Base-by-base conservation (phyloP, 2,888 invertebrate species). In the Drosophila vallismaia region DNA sequence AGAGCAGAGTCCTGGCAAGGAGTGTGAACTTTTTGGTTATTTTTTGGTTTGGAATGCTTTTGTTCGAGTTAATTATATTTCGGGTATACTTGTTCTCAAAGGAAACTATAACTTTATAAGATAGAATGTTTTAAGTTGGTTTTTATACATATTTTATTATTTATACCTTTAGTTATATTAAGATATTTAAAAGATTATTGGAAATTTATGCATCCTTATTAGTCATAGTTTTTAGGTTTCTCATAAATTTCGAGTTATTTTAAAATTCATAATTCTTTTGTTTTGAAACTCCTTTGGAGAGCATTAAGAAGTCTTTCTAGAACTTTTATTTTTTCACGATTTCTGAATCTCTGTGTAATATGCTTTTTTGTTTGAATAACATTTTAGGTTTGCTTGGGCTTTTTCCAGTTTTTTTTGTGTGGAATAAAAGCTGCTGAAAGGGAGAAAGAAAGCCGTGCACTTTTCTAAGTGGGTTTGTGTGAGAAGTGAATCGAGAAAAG, bases 361-460 rank as follows among this genome's bases (percentile, higher is more conserved):
- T 6, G 38, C 40, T 66, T 38, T 31, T 59, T 68, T 68, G 58
- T 67, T 69, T 75, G 72, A 76, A 62, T 63, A 71, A 51, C 74
- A 66, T 68, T 80, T 79, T 14, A 44, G 54, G 55, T 51, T 56
- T 14, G 36, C 12, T 40, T 70, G 48, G 48, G 63, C 63, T 19
- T 19, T 19, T 19, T 19, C 19, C 19, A 19, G 52, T 63, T 62
- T 9, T 9, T 40, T 40, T 40, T 40, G n/a, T 51, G 28, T 6
- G 38, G 38, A 59, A 50, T 36, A 46, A 57, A 42, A 52, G 52
- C 66, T 46, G 14, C 45, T 50, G 56, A 12, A 63, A 40, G 42
- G 49, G 52, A 36, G 42, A 67, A 70, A 55, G 53, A 68, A 46
- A 59, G 48, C 53, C 52, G 57, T 46, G 57, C 54, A 54, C 62